Evolutionary conservation across 2,113 vertebrate genomes (phyloP).

Genomic region (Grallaria varia): DNA sequence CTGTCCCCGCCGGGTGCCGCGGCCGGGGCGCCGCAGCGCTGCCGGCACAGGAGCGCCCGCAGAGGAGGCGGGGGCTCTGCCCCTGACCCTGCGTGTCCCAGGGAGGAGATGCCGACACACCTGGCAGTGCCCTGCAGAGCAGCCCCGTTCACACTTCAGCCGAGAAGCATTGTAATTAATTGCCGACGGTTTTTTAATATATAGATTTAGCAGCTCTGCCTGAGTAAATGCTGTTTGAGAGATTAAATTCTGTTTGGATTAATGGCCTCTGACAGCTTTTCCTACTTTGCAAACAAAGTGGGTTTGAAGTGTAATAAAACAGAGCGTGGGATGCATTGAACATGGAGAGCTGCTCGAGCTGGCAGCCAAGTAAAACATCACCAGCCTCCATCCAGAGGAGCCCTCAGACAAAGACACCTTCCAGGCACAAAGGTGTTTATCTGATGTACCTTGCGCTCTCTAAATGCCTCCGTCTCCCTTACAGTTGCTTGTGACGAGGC

Average conservation of each 20-base stretch:
- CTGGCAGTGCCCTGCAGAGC: not conserved
- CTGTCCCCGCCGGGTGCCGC: too few relatives aligned
- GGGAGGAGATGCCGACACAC: not conserved
- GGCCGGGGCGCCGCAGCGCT: not conserved
- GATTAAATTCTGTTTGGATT: slow-evolving; percentile 69
- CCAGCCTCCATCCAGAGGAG: not conserved
- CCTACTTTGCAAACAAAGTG: slow-evolving; percentile 67
- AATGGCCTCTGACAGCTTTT: slow-evolving; percentile 71
- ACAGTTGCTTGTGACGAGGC: not conserved
- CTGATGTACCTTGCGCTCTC: not conserved
- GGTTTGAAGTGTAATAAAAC: slow-evolving; percentile 66
- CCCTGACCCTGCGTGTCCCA: not conserved
- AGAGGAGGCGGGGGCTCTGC: not conserved
- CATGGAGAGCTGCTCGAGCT: slow-evolving; percentile 22
- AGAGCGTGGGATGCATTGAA: slow-evolving; percentile 42
- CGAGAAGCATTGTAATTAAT: slow-evolving; percentile 62
- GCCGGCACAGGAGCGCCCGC: not conserved
- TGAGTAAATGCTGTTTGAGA: slow-evolving; percentile 63
- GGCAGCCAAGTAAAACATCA: not conserved
- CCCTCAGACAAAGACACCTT: not conserved
- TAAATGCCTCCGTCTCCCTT: not conserved
- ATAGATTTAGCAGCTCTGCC: slow-evolving; percentile 55
- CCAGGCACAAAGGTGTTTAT: not conserved
- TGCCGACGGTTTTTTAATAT: slow-evolving; percentile 61
- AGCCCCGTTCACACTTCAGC: not conserved